A percentile compares a stretch with the other conserved stretches of the same genome.
Evolutionary conservation across 2,797 vertebrate species (phyloP).

Genomic region (Tamandua tetradactyla): DNA sequence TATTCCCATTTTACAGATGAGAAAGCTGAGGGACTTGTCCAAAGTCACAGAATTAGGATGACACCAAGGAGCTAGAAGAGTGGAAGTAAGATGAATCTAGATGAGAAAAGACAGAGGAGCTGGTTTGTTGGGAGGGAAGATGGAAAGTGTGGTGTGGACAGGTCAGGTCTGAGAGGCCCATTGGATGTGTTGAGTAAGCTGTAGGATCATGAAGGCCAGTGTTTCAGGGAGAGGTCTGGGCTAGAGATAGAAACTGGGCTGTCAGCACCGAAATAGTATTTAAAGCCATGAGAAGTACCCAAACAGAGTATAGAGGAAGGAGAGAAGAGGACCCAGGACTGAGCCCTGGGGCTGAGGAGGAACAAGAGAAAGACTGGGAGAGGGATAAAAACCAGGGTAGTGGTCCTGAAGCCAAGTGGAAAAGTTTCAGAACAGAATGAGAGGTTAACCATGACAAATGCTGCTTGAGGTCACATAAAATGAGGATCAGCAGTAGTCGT

Average conservation of each 20-base stretch:
- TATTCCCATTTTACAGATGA: background rate
- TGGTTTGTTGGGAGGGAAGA: background rate
- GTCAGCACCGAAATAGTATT: background rate
- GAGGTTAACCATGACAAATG: background rate
- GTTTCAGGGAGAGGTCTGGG: background rate
- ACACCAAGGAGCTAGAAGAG: background rate
- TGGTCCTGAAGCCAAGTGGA: background rate
- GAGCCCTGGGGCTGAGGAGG: background rate
- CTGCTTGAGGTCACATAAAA: background rate
- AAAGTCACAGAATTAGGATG: background rate
- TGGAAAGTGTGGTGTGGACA: background rate
- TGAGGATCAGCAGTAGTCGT: background rate
- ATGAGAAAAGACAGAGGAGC: background rate
- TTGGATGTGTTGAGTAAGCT: background rate
- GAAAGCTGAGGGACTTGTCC: background rate
- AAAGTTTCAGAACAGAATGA: background rate
- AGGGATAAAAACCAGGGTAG: background rate
- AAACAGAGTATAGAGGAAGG: background rate
- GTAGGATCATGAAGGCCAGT: background rate
- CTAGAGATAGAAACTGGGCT: background rate
- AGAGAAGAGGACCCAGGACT: background rate
- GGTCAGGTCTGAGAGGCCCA: background rate
- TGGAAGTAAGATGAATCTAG: background rate
- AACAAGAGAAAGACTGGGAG: background rate
- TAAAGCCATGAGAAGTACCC: background rate